Conservation (phyloP, 2,113 vertebrate species). For the Rana temporaria region DNA sequence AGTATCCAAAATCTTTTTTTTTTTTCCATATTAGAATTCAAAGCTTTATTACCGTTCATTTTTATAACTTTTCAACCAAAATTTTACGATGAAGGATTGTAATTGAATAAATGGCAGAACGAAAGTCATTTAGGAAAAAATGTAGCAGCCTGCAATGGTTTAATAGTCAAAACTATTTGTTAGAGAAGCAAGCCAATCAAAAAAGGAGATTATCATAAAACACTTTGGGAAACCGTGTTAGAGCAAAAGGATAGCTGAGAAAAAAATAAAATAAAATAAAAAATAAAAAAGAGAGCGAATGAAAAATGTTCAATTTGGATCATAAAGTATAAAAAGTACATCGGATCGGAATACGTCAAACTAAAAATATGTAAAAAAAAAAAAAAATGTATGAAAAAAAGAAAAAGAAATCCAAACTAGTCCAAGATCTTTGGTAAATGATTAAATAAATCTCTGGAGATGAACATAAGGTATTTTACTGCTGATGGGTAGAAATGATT, state of each 20-base stretch:
- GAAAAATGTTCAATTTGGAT: slow-evolving; percentile 48
- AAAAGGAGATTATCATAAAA: slow-evolving; percentile 48
- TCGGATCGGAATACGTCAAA: slow-evolving; percentile 34
- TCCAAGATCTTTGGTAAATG: slow-evolving; percentile 35
- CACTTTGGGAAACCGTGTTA: slow-evolving; percentile 33
- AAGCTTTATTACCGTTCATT: slow-evolving; percentile 45
- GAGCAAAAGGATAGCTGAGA: background rate
- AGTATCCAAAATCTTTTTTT: background rate
- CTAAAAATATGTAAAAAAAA: background rate
- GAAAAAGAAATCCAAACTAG: slow-evolving; percentile 40
- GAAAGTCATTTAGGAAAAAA: slow-evolving; percentile 36
- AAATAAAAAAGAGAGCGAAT: slow-evolving; percentile 11
- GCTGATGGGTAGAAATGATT: slow-evolving; percentile 47
- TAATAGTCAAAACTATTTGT: slow-evolving; percentile 50
- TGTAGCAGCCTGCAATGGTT: slow-evolving; percentile 47
- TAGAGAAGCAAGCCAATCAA: slow-evolving; percentile 19
- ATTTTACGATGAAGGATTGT: slow-evolving; percentile 32
- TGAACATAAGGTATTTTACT: slow-evolving; percentile 54
- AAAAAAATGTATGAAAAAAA: too few relatives aligned
- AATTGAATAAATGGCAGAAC: slow-evolving; percentile 44
- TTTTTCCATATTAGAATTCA: slow-evolving; percentile 35
- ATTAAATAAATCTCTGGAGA: slow-evolving; percentile 52
- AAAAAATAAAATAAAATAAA: background rate
- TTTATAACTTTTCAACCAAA: slow-evolving; percentile 48
- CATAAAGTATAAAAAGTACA: slow-evolving; percentile 42